Percentiles rank a stretch among this genome's conserved stretches.
Evolutionary conservation across 2,888 invertebrate genomes (phyloP).

Genomic region (Mongoloraphidia duomilia): DNA sequence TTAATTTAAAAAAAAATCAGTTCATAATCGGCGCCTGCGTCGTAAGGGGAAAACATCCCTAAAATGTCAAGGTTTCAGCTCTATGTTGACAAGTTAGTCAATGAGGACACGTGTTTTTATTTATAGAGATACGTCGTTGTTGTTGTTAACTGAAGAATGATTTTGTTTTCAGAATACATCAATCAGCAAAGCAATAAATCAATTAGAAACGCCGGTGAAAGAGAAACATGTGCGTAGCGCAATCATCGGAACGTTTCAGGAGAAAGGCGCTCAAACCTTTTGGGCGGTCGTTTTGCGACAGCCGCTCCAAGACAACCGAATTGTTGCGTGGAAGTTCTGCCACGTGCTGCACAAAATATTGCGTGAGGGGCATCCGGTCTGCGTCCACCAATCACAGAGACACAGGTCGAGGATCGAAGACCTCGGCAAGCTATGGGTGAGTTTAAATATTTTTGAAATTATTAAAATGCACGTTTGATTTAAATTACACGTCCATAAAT

Average conservation of each 20-base stretch:
- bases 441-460: slow-evolving; percentile 14
- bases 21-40: too few species aligned
- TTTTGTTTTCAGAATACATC: slow-evolving; percentile 54
- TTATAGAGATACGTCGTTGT: too few species aligned
- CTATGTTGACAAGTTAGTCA: too few species aligned
- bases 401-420: slow-evolving; percentile 69
- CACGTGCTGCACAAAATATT: slow-evolving; percentile 93
- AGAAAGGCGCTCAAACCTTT: slow-evolving; percentile 80
- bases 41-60: too few species aligned
- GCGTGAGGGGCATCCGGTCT: slow-evolving; percentile 84
- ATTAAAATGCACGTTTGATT: neutral
- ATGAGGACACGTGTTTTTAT: too few species aligned
- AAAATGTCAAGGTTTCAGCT: too few species aligned
- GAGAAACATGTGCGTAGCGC: slow-evolving; percentile 96
- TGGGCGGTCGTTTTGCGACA: slow-evolving; percentile 59
- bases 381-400: slow-evolving; percentile 71
- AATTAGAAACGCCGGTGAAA: slow-evolving; percentile 85
- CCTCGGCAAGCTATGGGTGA: slow-evolving; percentile 83
- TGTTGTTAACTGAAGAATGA: too few species aligned
- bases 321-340: slow-evolving; percentile 98
- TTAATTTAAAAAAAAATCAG: too few species aligned
- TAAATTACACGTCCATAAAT: neutral
- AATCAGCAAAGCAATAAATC: slow-evolving; percentile 86
- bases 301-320: slow-evolving; percentile 82
- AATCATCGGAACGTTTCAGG: slow-evolving; percentile 89